Base-by-base conservation (phyloP, 2,113 vertebrate genomes). In the Sander lucioperca region DNA sequence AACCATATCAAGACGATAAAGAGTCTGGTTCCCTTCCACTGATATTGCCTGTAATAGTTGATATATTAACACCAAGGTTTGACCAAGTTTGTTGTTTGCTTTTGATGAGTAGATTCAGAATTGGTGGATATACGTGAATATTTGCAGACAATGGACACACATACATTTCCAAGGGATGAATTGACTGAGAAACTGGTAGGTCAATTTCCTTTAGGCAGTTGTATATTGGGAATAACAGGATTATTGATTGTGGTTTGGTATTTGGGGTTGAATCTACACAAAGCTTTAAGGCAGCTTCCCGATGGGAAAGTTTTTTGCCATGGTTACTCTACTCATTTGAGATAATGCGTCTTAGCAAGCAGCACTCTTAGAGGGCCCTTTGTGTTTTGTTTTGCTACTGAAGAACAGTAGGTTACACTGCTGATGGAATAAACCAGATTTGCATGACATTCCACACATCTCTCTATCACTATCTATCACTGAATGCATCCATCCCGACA, bases 401-500 rank as follows among this genome's bases (percentile, higher is more conserved):
- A 72, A 50, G 43, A 80, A 77, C 68, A 73, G 9, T 68, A 33
- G 6, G 51, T 69, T 74, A 58, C 80, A 71, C 21, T 54, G 25
- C 30, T 59, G 64, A 47, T 62, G 57, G 36, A 71, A 63, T 79
- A 47, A 63, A 63, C 67, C 33, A 54, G 27, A 80, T 77, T 85
- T 73, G 54, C 85, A 64, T 70, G 47, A 84, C 43, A 54, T 59
- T 58, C 57, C 27, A 30, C 27, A 74, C 71, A 80, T 71, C 50
- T 71, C 58, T 54, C 63, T 18, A 39, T 69, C 74, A 0, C n/a
- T 27, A 33, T 63, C 67, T 66, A 54, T 83, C 45, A 54, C 68
- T 72, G 6, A 77, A 84, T 50, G n/a, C 39, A 77, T 86, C 85
- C 71, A 83, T 74, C 57, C 45, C 5, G 27, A 78, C 69, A 65